Percentiles rank a stretch among this genome's conserved stretches.
Conservation (phyloP, 2,797 vertebrate species). For the Sciurus carolinensis region DNA sequence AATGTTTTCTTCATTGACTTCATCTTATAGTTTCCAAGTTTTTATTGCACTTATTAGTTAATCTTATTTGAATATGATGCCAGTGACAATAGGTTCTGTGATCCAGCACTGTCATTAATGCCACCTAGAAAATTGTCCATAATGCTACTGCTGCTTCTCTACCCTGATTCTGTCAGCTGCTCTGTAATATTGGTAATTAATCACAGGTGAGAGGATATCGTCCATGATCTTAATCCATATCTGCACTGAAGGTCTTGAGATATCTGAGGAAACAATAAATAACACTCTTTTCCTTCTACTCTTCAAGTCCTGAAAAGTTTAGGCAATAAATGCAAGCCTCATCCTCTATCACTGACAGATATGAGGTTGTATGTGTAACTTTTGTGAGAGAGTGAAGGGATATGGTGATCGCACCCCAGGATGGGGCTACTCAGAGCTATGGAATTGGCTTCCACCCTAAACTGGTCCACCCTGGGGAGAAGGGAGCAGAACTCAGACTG, state of each 20-base stretch:
- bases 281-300: background rate
- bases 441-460: background rate
- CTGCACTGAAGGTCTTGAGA: background rate
- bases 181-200: background rate
- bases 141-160: background rate
- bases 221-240: background rate
- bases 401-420: background rate
- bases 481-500: background rate
- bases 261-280: background rate
- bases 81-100: background rate
- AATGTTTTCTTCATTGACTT: conserved; percentile 44
- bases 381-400: background rate
- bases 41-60: background rate
- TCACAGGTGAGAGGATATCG: background rate
- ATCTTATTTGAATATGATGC: background rate
- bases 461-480: background rate
- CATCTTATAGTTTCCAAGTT: conserved; percentile 6
- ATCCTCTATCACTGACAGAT: background rate
- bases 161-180: background rate
- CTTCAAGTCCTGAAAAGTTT: conserved; percentile 53
- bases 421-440: background rate
- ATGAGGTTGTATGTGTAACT: background rate
- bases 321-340: conserved; percentile 11
- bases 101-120: background rate
- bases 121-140: background rate